These are phyloP conservation scores for Salmo trutta DNA, from an alignment of 2,797 vertebrate genomes.

Conservation along the genomic window DNA sequence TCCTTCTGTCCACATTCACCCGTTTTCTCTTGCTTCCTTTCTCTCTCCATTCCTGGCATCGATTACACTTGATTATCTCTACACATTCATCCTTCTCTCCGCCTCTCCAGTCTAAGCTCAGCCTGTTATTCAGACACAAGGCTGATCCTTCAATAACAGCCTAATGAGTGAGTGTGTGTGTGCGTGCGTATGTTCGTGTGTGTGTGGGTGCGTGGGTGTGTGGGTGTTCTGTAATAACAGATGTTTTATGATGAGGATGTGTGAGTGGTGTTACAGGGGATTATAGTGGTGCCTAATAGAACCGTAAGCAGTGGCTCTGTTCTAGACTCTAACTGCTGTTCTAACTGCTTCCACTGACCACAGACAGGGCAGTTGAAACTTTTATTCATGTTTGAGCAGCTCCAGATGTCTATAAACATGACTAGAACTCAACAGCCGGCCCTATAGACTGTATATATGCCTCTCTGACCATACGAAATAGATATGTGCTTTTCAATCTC, in stretches of 20 bases:
- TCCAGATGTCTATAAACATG: constrained; percentile 71
- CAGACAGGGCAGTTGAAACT: constrained; percentile 43
- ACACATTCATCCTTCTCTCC: constrained; percentile 11
- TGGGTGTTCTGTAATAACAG: constrained; percentile 47
- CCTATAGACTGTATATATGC: constrained; percentile 33
- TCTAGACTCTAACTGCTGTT: constrained; percentile 45
- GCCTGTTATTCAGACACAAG: constrained; percentile 62
- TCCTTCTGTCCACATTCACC: not conserved
- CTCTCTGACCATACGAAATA: constrained; percentile 16
- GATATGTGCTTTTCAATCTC: constrained; percentile 27
- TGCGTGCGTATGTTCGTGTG: constrained; percentile 9
- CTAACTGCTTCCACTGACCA: constrained; percentile 53
- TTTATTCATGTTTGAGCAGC: constrained; percentile 65
- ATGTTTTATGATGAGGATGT: constrained; percentile 62
- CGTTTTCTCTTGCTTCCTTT: not conserved
- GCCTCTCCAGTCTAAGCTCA: constrained; percentile 39
- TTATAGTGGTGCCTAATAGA: constrained; percentile 54
- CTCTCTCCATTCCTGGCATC: not conserved
- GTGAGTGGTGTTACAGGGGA: constrained; percentile 62
- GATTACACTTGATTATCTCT: not conserved
- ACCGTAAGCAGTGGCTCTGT: constrained; percentile 50
- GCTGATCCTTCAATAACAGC: constrained; percentile 65
- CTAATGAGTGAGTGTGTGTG: constrained; percentile 49
- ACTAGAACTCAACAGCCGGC: constrained; percentile 24
- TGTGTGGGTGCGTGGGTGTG: constrained; percentile 6